A percentile compares a stretch with the other conserved stretches of the same genome.
phyloP scores from a whole-genome alignment of 2,113 vertebrate genomes.

The Albula goreensis region DNA sequence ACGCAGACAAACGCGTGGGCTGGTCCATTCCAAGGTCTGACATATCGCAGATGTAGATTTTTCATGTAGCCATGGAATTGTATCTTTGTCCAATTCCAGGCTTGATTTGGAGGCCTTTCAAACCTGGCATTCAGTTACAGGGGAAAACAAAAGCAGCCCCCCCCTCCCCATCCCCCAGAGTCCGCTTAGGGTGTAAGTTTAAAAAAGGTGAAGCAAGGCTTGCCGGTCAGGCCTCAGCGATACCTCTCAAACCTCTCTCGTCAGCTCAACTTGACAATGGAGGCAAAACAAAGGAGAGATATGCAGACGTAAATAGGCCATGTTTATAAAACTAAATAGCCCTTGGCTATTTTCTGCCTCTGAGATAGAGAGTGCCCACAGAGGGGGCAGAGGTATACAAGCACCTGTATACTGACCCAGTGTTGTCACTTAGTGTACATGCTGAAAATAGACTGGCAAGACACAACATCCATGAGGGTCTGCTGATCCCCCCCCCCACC shows the following conservation, averaged over 20 bases:
- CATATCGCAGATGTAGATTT: not conserved
- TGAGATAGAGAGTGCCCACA: not conserved
- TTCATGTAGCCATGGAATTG: not conserved
- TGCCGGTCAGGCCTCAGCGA: constrained; percentile 24
- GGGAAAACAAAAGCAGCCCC: not conserved
- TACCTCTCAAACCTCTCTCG: constrained; percentile 17
- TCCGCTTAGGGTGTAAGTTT: not conserved
- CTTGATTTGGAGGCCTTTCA: not conserved
- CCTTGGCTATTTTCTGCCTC: constrained; percentile 31
- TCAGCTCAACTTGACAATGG: constrained; percentile 25
- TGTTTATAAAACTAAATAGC: constrained; percentile 35
- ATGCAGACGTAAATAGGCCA: constrained; percentile 52
- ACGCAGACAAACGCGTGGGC: not conserved
- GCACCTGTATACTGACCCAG: not conserved
- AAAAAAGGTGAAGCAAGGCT: constrained; percentile 16
- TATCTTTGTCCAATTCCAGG: constrained; percentile 13
- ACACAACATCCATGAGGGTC: not conserved
- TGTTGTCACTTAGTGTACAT: not conserved
- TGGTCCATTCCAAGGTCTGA: not conserved
- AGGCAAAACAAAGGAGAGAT: constrained; percentile 28
- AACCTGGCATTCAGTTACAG: not conserved
- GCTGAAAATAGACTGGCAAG: not conserved
- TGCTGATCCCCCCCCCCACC: not conserved
- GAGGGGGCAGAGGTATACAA: not conserved
- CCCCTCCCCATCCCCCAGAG: not conserved